phyloP scores from a whole-genome alignment of 2,888 invertebrate species.

The Allygus modestus region DNA sequence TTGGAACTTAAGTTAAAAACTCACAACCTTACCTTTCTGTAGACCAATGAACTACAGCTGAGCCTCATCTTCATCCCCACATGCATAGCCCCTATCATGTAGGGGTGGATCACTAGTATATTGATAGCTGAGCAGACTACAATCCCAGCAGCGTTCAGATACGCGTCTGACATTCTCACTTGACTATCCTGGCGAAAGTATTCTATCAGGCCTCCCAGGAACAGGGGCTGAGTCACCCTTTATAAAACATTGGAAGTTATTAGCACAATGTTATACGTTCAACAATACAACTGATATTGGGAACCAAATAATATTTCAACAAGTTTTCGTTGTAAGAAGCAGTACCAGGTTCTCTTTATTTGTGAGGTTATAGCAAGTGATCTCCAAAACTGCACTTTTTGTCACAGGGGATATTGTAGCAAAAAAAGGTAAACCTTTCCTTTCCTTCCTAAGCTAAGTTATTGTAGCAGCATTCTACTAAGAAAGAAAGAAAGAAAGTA shows the following conservation, averaged over 20 bases:
- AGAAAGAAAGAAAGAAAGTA: no score
- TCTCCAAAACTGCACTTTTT: no score
- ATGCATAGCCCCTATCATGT: slow-evolving; percentile 75
- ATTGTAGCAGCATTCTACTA: no score
- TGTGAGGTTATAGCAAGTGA: no score
- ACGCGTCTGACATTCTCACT: slow-evolving; percentile 79
- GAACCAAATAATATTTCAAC: no score
- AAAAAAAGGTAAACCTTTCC: no score
- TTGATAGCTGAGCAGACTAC: slow-evolving; percentile 79
- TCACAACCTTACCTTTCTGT: slow-evolving; percentile 86
- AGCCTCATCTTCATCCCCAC: slow-evolving; percentile 89
- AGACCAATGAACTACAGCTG: slow-evolving; percentile 90
- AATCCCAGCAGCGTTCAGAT: slow-evolving; percentile 81
- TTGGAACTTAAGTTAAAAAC: no score
- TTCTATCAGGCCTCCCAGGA: slow-evolving; percentile 79
- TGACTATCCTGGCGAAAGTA: slow-evolving; percentile 76
- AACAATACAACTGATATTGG: no score
- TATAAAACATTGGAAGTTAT: slow-evolving; percentile 66
- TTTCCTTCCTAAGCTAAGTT: no score
- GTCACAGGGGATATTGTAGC: no score
- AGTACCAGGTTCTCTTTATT: no score
- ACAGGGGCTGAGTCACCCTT: slow-evolving; percentile 82
- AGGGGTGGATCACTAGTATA: slow-evolving; percentile 82
- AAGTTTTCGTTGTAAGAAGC: no score
- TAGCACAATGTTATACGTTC: slow-evolving; percentile 68